Base-by-base conservation (phyloP, 2,797 vertebrate genomes). In the Crocidura indochinensis region DNA sequence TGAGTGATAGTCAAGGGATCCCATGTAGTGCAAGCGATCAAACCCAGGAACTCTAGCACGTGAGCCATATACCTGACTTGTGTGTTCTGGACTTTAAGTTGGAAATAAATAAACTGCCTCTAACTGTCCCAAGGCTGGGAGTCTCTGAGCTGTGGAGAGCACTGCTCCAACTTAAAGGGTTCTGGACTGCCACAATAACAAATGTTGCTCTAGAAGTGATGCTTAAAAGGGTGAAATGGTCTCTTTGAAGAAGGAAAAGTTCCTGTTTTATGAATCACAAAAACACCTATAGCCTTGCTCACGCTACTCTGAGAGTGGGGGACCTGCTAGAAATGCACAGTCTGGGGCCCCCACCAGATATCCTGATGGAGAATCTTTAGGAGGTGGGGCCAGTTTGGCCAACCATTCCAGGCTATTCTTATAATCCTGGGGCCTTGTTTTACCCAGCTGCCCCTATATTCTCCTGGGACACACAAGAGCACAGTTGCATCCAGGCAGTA, bases 141-240 rank as follows among this genome's bases (percentile, higher is more conserved):
- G 24, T 62, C 71, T 90, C 73, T 86, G 38, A 38, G 38, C 38
- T 38, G 51, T 65, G 4, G 8, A 65, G 15, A 82, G 85, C 87
- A 77, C 51, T 78, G 77, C 27, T 71, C 27, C 17, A 91, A n/a
- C 24, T 64, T 62, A 64, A 81, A 87, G 68, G 74, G 62, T 74
- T 93, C 82, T 75, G 11, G 47, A 91, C 4, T 49, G 24, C n/a
- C 47, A 72, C 8, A 56, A 83, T 27, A 47, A 26, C 27, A 64
- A 9, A 27, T 27, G 69, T 14, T 44, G 79, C 60, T 73, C 11
- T 20, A 79, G 64, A 17, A 90, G 10, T 24, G 60, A 93, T 82
- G 53, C 20, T 73, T 65, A 88, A 83, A 85, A 53, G 67, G 76
- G 65, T 29, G 92, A 88, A 88, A 90, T 80, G 78, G 90, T 14